Conservation (phyloP, 2,888 invertebrate genomes). For the Limnephilus auricula region DNA sequence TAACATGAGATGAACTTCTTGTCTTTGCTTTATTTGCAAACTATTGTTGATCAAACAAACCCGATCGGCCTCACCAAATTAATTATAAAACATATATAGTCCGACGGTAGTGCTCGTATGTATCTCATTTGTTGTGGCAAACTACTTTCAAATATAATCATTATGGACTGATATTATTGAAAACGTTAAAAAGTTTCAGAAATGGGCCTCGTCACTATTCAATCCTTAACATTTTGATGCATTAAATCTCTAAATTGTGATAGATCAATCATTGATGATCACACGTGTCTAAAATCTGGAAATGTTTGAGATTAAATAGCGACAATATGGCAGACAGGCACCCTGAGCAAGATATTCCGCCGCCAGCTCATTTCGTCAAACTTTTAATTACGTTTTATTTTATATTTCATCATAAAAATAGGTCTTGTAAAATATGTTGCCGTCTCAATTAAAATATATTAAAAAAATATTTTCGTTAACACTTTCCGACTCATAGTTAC, state of each 20-base stretch:
- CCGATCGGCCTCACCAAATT: background rate
- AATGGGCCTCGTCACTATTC: slow-evolving; percentile 40
- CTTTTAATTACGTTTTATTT: slow-evolving; percentile 26
- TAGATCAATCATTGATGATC: background rate
- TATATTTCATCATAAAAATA: slow-evolving; percentile 29
- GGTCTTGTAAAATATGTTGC: background rate
- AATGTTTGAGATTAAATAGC: slow-evolving; percentile 42
- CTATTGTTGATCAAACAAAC: slow-evolving; percentile 24
- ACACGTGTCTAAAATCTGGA: background rate
- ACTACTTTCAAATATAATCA: background rate
- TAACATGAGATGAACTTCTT: slow-evolving; percentile 27
- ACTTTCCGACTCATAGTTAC: background rate
- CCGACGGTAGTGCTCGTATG: background rate
- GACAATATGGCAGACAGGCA: slow-evolving; percentile 37
- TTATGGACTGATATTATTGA: slow-evolving; percentile 17
- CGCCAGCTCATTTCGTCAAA: slow-evolving; percentile 46
- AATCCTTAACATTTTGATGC: slow-evolving; percentile 25
- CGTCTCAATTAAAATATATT: slow-evolving; percentile 9
- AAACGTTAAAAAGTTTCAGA: background rate
- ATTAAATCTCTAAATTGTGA: background rate
- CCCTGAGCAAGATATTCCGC: slow-evolving; percentile 56
- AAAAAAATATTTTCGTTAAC: background rate
- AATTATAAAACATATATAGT: background rate
- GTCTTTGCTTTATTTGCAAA: slow-evolving; percentile 26
- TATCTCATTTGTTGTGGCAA: background rate